Evolutionary conservation across 2,888 invertebrate species (phyloP), one percentile per base, ranked within the genome.

Genomic region (Tenthredo distinguenda): DNA sequence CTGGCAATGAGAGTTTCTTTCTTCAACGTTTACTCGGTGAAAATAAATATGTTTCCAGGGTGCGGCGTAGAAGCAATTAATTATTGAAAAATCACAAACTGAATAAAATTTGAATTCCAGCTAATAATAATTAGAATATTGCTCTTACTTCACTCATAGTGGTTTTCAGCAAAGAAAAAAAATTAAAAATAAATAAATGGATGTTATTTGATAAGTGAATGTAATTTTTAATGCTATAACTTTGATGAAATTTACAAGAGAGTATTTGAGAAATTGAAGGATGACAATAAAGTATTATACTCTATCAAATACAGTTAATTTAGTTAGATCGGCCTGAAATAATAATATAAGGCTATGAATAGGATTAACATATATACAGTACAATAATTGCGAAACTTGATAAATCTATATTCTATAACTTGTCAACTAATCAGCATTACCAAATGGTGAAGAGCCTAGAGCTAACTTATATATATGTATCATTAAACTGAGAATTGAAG

Each of bases 281-380:
- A 83, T 83, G 83, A 83, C 83, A 83, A 83, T 83, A 83, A 83
- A 83, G 43, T 47, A 83, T 83, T 71, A 83, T 83, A 83, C 68
- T 68, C 47, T 43, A 83, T 83, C 83, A 37, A 31, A 83, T 65
- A 68, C 71, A 83, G 68, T 65, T 65, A 50, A 68, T 47, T 83
- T 68, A 81, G 37, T 81, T 81, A 58, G 62, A 62, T 81, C 62
- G 40, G 81, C 58, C 58, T 81, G 81, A 81, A 40, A 62, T 81
- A 40, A 62, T 81, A 81, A 81, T 58, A 40, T 40, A 62, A 40
- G 81, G 81, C 81, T 62, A 40, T 62, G 40, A 62, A 81, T 81
- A 81, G 58, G 62, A 40, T 81, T 81, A 62, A 81, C 40, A 26
- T 55, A 72, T 43, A 43, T 21, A 62, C 50, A 81, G 81, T 81